phyloP scores from a whole-genome alignment of 1,140 invertebrate genomes.

The Pissodes strobi region DNA sequence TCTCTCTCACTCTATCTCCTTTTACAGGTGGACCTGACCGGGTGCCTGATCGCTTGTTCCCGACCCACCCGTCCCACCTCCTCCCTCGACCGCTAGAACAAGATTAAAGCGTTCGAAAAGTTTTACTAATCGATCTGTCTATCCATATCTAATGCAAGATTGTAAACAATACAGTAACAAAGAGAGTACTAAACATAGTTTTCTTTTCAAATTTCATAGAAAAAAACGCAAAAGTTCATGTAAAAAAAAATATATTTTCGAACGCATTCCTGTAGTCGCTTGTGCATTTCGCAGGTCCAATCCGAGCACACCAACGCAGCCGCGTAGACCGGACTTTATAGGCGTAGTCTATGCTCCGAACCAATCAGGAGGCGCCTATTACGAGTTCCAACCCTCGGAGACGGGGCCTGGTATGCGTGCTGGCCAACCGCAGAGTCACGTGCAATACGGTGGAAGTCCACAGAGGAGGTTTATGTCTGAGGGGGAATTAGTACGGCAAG shows the following conservation, averaged over 20 bases:
- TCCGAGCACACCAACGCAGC: conserved; percentile 85
- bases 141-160: not conserved
- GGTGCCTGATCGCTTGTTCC: conserved; percentile 29
- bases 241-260: conserved; percentile 22
- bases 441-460: conserved; percentile 64
- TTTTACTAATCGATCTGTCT: not conserved
- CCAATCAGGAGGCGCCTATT: conserved; percentile 49
- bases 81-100: conserved; percentile 27
- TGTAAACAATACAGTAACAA: not conserved
- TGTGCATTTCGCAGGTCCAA: conserved; percentile 72
- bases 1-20: conserved; percentile 24
- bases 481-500: conserved; percentile 79
- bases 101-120: conserved; percentile 31
- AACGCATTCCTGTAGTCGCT: conserved; percentile 46
- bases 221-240: not conserved
- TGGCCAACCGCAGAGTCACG: conserved; percentile 47
- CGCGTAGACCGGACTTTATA: conserved; percentile 82
- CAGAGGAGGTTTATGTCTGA: conserved; percentile 85
- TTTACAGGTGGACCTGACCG: conserved; percentile 40
- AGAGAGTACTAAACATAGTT: not conserved
- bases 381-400: conserved; percentile 54
- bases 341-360: conserved; percentile 63
- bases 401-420: conserved; percentile 49
- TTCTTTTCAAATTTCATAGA: not conserved
- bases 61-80: conserved; percentile 12